Evolutionary conservation across 2,888 invertebrate genomes (phyloP).

Genomic region (Merodon equestris): DNA sequence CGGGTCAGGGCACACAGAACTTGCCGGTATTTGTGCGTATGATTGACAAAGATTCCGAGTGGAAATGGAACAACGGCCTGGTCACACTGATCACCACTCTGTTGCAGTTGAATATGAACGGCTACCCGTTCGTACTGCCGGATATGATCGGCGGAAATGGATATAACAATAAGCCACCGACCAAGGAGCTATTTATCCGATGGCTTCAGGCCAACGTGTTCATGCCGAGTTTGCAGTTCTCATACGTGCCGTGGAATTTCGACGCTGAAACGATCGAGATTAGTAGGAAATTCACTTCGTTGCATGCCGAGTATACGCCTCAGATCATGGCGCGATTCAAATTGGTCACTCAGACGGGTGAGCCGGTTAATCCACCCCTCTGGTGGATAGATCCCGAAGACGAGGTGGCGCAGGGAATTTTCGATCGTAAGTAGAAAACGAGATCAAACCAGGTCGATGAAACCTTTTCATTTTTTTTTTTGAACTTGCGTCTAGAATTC

Average conservation of each 20-base stretch:
- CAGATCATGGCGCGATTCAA: conserved; percentile 83
- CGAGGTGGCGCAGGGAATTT: conserved; percentile 81
- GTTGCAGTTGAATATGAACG: conserved; percentile 78
- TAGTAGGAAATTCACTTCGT: conserved; percentile 82
- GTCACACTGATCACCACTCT: conserved; percentile 83
- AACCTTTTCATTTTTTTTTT: too few species aligned
- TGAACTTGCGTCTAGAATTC: conserved; percentile 82
- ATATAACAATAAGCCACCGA: conserved; percentile 80
- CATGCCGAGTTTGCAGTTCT: conserved; percentile 89
- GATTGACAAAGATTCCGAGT: conserved; percentile 85
- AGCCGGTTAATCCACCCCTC: conserved; percentile 88
- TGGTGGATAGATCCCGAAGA: conserved; percentile 91
- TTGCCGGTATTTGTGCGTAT: conserved; percentile 85
- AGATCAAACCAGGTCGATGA: background rate
- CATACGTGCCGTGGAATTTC: conserved; percentile 87
- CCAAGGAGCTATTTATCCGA: conserved; percentile 84
- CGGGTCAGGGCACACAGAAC: conserved; percentile 83
- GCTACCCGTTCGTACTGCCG: conserved; percentile 85
- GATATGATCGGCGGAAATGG: conserved; percentile 88
- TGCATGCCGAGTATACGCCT: conserved; percentile 83
- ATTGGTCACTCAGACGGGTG: conserved; percentile 81
- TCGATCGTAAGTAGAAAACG: conserved; percentile 80
- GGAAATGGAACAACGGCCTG: conserved; percentile 84
- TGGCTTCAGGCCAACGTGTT: conserved; percentile 88
- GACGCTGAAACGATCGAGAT: conserved; percentile 83